Evolutionary conservation across 2,797 vertebrate genomes (phyloP).

Genomic region (Anguilla marmorata): DNA sequence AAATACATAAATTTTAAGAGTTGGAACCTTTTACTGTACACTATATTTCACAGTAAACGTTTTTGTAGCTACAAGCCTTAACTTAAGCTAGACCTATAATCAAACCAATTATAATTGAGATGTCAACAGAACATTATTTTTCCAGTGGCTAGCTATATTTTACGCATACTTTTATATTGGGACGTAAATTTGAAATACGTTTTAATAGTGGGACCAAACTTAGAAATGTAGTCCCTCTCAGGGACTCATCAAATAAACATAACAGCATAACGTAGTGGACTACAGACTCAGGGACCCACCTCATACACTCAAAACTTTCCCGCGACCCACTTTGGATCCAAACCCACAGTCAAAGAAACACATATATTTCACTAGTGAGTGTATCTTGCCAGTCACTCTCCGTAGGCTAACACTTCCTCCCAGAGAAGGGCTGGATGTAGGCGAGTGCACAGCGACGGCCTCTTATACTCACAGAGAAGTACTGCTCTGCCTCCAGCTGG

Average conservation of each 20-base stretch:
- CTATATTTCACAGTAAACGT: not conserved
- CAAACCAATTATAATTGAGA: not conserved
- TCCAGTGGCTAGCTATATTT: no score
- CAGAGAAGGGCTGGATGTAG: not conserved
- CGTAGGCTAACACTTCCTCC: not conserved
- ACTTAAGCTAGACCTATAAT: not conserved
- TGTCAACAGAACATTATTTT: not conserved
- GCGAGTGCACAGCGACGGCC: not conserved
- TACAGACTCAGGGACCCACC: not conserved
- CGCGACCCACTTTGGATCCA: not conserved
- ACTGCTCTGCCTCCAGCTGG: constrained; percentile 98
- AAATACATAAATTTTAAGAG: no score
- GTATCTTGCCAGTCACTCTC: not conserved
- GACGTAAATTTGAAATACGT: no score
- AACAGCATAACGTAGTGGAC: no score
- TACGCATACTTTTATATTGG: no score
- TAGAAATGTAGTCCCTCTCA: no score
- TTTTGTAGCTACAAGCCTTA: not conserved
- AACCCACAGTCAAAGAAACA: not conserved
- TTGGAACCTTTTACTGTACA: no score
- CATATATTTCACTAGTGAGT: not conserved
- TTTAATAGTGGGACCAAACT: not conserved
- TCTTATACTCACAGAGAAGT: constrained; percentile 90
- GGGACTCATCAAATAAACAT: no score
- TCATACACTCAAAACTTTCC: no score